Percentiles rank a stretch among this genome's conserved stretches.
Evolutionary conservation across 2,797 vertebrate species (phyloP).

Genomic region (Darevskia mixta): DNA sequence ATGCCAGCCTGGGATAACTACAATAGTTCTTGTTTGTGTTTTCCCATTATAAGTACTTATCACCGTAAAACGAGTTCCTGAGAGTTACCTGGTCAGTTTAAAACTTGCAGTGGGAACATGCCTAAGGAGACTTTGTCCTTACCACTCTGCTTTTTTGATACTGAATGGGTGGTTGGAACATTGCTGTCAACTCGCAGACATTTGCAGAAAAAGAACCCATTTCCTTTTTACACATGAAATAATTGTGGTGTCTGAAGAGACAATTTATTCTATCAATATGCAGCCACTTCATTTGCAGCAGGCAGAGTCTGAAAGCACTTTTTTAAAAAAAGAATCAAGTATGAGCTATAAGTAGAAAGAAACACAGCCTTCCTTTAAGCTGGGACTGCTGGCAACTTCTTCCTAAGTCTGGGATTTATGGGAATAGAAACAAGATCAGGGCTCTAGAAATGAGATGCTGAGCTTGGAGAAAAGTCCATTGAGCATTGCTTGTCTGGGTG

Average conservation of each 20-base stretch:
- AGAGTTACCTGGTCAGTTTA: not conserved
- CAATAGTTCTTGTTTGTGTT: not conserved
- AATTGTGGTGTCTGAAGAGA: constrained; percentile 16
- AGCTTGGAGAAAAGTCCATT: not conserved
- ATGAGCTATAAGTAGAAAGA: constrained; percentile 25
- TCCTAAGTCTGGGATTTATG: not conserved
- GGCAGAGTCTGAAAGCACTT: constrained; percentile 29
- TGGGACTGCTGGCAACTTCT: not conserved
- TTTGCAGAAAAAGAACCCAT: constrained; percentile 32
- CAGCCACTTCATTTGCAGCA: constrained; percentile 38
- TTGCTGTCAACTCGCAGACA: constrained; percentile 45
- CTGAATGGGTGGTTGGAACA: constrained; percentile 21
- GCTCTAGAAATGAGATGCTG: not conserved
- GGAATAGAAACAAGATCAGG: not conserved
- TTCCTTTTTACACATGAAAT: constrained; percentile 55
- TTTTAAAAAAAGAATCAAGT: constrained; percentile 9
- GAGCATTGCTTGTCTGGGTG: not conserved
- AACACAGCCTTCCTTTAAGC: constrained; percentile 1
- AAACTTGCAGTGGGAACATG: not conserved
- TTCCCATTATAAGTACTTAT: not conserved
- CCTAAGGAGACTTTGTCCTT: not conserved
- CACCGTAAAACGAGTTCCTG: not conserved
- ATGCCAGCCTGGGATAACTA: not conserved
- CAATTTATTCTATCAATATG: constrained; percentile 56
- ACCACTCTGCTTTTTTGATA: not conserved